A percentile compares a stretch with the other conserved stretches of the same genome.
Conservation (phyloP, 2,797 vertebrate genomes). For the Tangara arthus region DNA sequence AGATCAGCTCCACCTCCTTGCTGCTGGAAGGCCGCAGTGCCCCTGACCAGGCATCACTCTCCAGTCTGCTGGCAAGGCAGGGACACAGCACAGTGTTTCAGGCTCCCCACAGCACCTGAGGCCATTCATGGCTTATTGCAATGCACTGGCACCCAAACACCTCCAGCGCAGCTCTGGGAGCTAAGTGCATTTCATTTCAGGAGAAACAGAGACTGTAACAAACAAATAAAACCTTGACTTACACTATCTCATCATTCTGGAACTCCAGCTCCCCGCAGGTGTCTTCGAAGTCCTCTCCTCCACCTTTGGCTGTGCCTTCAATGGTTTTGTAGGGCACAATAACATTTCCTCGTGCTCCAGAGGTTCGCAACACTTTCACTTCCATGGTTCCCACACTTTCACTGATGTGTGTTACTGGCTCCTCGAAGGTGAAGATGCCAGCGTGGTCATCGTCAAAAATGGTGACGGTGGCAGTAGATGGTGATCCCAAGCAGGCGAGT, state of each 20-base stretch:
- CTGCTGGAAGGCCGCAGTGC: neutral
- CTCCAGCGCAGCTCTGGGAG: neutral
- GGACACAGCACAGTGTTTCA: neutral
- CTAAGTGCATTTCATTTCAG: neutral
- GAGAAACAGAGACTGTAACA: neutral
- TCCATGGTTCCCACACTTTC: slow-evolving; percentile 94
- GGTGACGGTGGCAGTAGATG: slow-evolving; percentile 86
- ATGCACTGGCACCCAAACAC: neutral
- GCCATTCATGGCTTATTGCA: neutral
- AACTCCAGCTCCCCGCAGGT: slow-evolving; percentile 92
- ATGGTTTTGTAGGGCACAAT: slow-evolving; percentile 90
- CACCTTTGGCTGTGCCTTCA: slow-evolving; percentile 90
- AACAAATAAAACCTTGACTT: slow-evolving; percentile 76
- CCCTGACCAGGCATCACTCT: neutral
- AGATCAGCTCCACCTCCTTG: neutral
- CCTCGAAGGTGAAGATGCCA: slow-evolving; percentile 93
- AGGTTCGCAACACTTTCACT: slow-evolving; percentile 88
- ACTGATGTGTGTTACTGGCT: slow-evolving; percentile 83
- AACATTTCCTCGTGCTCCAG: slow-evolving; percentile 90
- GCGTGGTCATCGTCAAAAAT: slow-evolving; percentile 96
- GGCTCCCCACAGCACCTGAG: neutral
- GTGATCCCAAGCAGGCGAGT: slow-evolving; percentile 82
- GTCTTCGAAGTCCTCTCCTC: slow-evolving; percentile 95
- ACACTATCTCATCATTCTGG: slow-evolving; percentile 94
- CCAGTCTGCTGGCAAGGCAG: neutral